Conservation (phyloP, 2,888 invertebrate species). For the Luperina testacea region DNA sequence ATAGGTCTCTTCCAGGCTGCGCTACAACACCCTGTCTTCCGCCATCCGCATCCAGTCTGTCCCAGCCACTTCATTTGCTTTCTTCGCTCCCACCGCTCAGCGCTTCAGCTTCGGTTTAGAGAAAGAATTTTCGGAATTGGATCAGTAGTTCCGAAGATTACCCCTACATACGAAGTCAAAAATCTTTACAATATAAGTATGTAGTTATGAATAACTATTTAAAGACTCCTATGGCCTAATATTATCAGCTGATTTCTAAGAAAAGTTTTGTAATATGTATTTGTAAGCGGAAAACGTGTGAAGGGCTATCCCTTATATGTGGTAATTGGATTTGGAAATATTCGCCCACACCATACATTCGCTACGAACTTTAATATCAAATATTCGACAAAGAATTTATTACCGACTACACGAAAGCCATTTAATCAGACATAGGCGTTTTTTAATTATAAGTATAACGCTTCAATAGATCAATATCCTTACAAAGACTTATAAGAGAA, state of each 20-base stretch:
- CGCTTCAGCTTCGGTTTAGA: not conserved
- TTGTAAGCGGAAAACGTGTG: not conserved
- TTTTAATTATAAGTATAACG: not conserved
- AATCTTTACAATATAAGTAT: not conserved
- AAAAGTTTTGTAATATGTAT: not conserved
- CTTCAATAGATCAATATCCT: too few species aligned
- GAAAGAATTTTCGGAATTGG: not conserved
- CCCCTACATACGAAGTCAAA: not conserved
- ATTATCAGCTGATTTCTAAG: not conserved
- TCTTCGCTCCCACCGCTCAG: not conserved
- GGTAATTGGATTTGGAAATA: conserved; percentile 21
- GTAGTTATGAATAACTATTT: not conserved
- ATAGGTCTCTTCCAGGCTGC: not conserved
- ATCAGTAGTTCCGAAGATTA: not conserved
- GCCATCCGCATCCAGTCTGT: not conserved
- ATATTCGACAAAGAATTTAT: conserved; percentile 3
- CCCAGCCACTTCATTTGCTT: not conserved
- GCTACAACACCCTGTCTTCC: not conserved
- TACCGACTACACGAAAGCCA: not conserved
- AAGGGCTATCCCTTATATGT: not conserved
- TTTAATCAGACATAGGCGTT: not conserved
- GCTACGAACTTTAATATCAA: conserved; percentile 14
- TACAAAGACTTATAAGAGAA: too few species aligned
- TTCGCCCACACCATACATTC: conserved; percentile 20
- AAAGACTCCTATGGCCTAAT: not conserved